Evolutionary conservation across 2,888 invertebrate genomes (phyloP), one percentile per base, ranked within the genome.

Genomic region (Hyppa rectilinea): DNA sequence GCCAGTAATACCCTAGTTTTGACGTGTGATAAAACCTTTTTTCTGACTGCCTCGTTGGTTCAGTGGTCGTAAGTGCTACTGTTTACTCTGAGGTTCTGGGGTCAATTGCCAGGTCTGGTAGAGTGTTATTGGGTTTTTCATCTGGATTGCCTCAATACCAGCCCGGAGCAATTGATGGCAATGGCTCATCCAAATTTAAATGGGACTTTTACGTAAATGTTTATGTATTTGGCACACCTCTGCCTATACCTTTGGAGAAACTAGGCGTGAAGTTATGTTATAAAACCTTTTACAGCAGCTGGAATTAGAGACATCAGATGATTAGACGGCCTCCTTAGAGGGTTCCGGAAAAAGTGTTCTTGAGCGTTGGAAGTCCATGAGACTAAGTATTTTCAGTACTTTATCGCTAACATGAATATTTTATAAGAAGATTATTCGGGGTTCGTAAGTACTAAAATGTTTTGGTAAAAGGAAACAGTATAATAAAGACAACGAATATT

Each of bases 311-410:
- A 34, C 31, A 53, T 23, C 38, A 53, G 49, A 59, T 66, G 59
- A 66, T 71, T 66, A 66, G 34, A 50, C 29, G 7, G 29, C 43
- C 40, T 53, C 62, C 47, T 52, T 63, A 26, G 53, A 62, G 43
- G 31, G 23, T 62, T 64, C 49, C 36, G 17, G 50, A 61, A 78
- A 78, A 66, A 66, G n/a, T 66, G 7, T 20, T 68, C 56, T 68
- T 20, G 49, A 62, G 52, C 45, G 45, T 53, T 63, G 34, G 12
- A 60, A 38, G 26, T 45, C 23, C 31, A 5, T 34, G 26, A 49
- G 50, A 40, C 5, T 34, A 47, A 43, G 50, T 29, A 49, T 7
- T 29, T 36, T 17, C 29, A 63, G 29, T 26, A 53, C 52, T 49
- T 49, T 47, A 59, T 61, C 47, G 36, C 36, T 43, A 20, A n/a